These are phyloP conservation scores for Alces alces DNA, from an alignment of 2,113 vertebrate genomes.

Conservation along the genomic window DNA sequence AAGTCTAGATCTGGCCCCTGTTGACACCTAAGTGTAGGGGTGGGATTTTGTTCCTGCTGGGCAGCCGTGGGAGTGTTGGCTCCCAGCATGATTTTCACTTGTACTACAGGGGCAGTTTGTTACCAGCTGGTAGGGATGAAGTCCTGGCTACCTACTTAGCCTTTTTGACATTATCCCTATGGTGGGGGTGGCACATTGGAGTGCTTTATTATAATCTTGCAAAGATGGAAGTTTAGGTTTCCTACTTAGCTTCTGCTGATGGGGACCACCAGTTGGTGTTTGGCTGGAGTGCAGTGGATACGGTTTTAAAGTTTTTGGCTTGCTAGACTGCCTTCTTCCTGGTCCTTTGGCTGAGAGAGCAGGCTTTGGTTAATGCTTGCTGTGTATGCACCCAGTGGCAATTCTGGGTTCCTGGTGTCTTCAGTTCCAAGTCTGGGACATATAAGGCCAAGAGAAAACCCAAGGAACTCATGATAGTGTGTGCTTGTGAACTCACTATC, in stretches of 20 bases:
- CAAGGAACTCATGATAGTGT: neutral
- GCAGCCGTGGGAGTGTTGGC: neutral
- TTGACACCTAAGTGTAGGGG: neutral
- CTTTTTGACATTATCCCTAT: neutral
- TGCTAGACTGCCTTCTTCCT: neutral
- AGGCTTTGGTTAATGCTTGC: neutral
- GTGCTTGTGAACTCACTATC: neutral
- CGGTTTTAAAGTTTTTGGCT: neutral
- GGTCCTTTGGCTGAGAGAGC: neutral
- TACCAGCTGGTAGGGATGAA: neutral
- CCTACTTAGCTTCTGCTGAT: neutral
- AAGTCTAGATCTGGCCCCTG: neutral
- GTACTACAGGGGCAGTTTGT: neutral
- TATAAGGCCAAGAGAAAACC: neutral
- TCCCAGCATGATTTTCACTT: neutral
- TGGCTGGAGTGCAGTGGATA: neutral
- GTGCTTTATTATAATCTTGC: neutral
- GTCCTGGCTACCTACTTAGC: neutral
- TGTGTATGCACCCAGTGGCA: neutral
- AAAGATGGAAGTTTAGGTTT: neutral
- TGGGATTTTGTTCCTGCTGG: neutral
- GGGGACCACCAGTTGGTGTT: neutral
- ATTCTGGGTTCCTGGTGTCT: neutral
- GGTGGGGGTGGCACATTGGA: neutral
- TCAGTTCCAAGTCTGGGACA: neutral